Evolutionary conservation across 2,113 vertebrate species (phyloP), one percentile per base, ranked within the genome.

Genomic region (Cranoglanis bouderius): DNA sequence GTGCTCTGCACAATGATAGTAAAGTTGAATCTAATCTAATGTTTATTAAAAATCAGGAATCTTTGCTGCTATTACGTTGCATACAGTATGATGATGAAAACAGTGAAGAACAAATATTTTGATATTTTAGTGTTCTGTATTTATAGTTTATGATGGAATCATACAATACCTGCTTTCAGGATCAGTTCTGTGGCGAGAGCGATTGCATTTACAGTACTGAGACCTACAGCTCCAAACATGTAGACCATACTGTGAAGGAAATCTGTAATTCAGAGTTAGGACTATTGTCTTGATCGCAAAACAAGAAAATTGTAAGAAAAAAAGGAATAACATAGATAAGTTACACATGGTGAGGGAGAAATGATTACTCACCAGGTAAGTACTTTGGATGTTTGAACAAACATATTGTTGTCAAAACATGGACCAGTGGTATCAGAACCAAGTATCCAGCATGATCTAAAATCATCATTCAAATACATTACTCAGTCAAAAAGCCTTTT

Each of bases 141-240:
- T 6, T 49, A 49, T 9, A 49, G 7, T 49, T 49, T 49, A 49
- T 49, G 3, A 49, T 49, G 10, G 7, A 49, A 49, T 49, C 49
- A 2, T 43, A 43, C 40, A 49, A 8, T 77, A 86, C 85, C 85
- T 72, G 85, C 51, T 86, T 43, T 78, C 35, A 86, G 85, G 85
- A 35, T 86, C 14, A 86, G 55, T 63, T 86, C 85, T 78, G 72
- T 61, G 6, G 38, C 16, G 0, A 87, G 75, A 26, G n/a, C 59
- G 43, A 87, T 19, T 7, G 74, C 59, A 81, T 26, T 80, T 6
- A 87, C 43, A 63, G 24, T 5, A 55, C n/a, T 87, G 29, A 65
- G 59, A 49, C 40, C 85, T 35, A 81, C 75, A 87, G 85, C 75
- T 87, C 55, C 85, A 53, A 87, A 81, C 75, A 87, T 63, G 59